These are phyloP conservation scores for Teleogryllus occipitalis DNA, from an alignment of 1,140 invertebrate genomes.

Conservation along the genomic window DNA sequence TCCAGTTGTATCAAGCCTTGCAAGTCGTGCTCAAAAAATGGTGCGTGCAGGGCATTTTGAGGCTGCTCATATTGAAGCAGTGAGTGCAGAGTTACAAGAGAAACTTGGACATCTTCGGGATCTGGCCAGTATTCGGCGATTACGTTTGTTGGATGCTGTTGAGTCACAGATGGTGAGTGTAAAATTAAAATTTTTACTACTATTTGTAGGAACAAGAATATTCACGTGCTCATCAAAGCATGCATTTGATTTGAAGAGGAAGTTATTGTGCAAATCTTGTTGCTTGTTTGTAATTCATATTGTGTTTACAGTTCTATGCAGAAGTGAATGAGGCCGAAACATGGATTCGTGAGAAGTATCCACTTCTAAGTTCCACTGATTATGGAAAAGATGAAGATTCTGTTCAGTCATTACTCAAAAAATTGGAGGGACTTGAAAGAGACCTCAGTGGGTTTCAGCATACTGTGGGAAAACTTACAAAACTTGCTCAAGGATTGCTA, in stretches of 20 bases:
- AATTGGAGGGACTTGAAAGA: slow-evolving; percentile 69
- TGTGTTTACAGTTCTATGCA: slow-evolving; percentile 58
- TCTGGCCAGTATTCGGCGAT: slow-evolving; percentile 53
- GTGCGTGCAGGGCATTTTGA: slow-evolving; percentile 78
- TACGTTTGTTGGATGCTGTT: slow-evolving; percentile 68
- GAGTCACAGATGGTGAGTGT: slow-evolving; percentile 69
- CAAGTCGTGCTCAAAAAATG: slow-evolving; percentile 65
- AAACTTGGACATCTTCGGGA: slow-evolving; percentile 59
- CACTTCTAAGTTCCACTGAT: slow-evolving; percentile 63
- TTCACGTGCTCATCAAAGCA: not conserved
- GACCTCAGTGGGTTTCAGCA: slow-evolving; percentile 65
- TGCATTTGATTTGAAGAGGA: no score
- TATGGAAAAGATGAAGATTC: slow-evolving; percentile 83
- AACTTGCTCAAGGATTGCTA: slow-evolving; percentile 53
- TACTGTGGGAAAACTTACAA: slow-evolving; percentile 58
- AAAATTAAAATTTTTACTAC: not conserved
- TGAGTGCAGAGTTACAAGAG: slow-evolving; percentile 53
- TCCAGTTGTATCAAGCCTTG: slow-evolving; percentile 63
- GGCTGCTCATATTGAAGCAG: slow-evolving; percentile 55
- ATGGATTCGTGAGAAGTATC: slow-evolving; percentile 79
- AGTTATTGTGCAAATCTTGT: no score
- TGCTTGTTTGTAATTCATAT: not conserved
- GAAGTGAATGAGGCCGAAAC: slow-evolving; percentile 79
- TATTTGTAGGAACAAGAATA: not conserved
- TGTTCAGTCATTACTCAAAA: slow-evolving; percentile 66